Conservation (phyloP, 2,888 invertebrate genomes). For the Meiosimyza platycephala region DNA sequence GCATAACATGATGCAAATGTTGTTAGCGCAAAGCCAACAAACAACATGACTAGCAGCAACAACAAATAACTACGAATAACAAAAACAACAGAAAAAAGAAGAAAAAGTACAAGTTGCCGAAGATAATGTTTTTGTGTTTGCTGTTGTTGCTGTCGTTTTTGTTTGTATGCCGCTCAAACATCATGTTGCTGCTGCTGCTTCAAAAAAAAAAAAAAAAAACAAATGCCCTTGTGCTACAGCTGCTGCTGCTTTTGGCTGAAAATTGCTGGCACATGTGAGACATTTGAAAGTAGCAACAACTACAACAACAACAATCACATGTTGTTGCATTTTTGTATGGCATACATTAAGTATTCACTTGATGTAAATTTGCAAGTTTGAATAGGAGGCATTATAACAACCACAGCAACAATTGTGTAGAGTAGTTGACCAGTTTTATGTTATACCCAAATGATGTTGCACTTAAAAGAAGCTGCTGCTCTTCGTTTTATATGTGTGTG, state of each 20-base stretch:
- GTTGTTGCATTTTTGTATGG: not conserved
- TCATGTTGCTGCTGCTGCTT: not conserved
- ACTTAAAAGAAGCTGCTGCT: too few relatives aligned
- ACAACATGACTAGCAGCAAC: conserved; percentile 4
- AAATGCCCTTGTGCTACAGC: not conserved
- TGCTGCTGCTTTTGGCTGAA: not conserved
- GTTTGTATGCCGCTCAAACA: not conserved
- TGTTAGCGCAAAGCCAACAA: conserved; percentile 8
- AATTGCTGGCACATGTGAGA: not conserved
- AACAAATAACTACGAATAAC: not conserved
- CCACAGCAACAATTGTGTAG: not conserved
- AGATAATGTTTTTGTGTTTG: not conserved
- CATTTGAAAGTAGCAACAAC: not conserved
- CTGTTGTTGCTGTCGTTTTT: not conserved
- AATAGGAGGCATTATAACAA: conserved; percentile 3
- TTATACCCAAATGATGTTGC: not conserved
- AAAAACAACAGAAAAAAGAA: not conserved
- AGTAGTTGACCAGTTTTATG: not conserved
- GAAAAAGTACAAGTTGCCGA: not conserved
- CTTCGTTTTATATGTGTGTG: too few relatives aligned
- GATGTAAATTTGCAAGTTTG: conserved; percentile 10
- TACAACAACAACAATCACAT: not conserved
- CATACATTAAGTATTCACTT: not conserved
- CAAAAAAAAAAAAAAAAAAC: not conserved
- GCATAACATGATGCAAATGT: conserved; percentile 9